Conservation (phyloP, 2,113 vertebrate genomes). For the Hippopotamus amphibius region DNA sequence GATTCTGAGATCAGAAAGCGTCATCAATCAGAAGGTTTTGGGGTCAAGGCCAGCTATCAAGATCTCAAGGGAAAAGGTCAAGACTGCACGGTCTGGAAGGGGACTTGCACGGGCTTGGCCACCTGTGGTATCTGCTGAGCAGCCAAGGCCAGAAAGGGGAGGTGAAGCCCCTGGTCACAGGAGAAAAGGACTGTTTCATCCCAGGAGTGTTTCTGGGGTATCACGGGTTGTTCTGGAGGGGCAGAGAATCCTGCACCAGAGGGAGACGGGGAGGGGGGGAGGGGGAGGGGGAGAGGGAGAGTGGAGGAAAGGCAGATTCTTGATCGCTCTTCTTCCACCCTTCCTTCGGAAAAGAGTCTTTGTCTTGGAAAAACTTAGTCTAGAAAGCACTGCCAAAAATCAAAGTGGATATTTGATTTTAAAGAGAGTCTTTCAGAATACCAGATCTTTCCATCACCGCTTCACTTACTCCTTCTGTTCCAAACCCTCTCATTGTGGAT, state of each 20-base stretch:
- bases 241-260: background rate
- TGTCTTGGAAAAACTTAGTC: background rate
- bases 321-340: background rate
- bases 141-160: background rate
- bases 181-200: background rate
- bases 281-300: too few relatives aligned
- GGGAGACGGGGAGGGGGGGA: too few relatives aligned
- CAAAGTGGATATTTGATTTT: background rate
- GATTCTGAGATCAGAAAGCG: background rate
- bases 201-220: background rate
- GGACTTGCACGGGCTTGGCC: background rate
- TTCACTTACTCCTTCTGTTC: background rate
- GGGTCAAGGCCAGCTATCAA: background rate
- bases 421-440: background rate
- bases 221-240: accelerated
- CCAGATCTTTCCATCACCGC: background rate
- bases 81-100: background rate
- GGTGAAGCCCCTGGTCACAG: background rate
- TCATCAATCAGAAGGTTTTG: background rate
- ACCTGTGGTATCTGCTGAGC: background rate
- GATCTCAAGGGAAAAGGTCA: background rate
- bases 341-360: background rate
- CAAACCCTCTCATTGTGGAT: background rate
- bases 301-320: background rate
- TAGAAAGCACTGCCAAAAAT: background rate